A percentile compares a stretch with the other conserved stretches of the same genome.
Conservation (phyloP, 2,797 vertebrate species). For the Crocidura indochinensis region DNA sequence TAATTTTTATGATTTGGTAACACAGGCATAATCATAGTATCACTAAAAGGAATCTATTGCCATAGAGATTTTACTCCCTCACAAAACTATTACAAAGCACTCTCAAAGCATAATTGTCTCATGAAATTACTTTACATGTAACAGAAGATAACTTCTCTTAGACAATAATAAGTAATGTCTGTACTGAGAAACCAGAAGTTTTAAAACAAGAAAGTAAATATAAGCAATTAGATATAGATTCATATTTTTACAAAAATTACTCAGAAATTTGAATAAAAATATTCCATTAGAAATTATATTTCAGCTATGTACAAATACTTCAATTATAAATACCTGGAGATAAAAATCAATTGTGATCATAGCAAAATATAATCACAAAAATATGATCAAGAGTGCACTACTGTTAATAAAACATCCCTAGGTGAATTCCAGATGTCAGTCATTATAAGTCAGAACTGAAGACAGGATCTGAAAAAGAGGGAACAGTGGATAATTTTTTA, state of each 20-base stretch:
- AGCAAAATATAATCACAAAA: conserved; percentile 51
- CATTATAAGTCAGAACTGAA: conserved; percentile 28
- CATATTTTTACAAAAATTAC: neutral
- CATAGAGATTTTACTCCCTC: neutral
- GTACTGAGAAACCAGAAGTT: neutral
- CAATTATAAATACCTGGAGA: neutral
- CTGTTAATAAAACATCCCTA: conserved; percentile 20
- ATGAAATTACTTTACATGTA: neutral
- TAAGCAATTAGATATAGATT: neutral
- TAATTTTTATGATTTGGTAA: neutral
- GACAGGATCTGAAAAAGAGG: neutral
- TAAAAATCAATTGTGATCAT: conserved; percentile 18
- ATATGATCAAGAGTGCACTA: conserved; percentile 7
- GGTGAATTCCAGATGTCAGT: conserved; percentile 46
- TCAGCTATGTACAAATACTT: neutral
- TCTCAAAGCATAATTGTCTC: neutral
- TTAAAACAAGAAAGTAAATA: neutral
- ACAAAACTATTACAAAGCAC: neutral
- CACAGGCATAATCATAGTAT: neutral
- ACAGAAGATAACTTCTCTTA: neutral
- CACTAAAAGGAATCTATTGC: neutral
- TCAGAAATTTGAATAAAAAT: neutral
- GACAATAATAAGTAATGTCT: neutral
- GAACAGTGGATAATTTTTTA: neutral
- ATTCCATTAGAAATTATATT: neutral